phyloP scores from a whole-genome alignment of 1,140 invertebrate genomes.

The Zophobas morio region DNA sequence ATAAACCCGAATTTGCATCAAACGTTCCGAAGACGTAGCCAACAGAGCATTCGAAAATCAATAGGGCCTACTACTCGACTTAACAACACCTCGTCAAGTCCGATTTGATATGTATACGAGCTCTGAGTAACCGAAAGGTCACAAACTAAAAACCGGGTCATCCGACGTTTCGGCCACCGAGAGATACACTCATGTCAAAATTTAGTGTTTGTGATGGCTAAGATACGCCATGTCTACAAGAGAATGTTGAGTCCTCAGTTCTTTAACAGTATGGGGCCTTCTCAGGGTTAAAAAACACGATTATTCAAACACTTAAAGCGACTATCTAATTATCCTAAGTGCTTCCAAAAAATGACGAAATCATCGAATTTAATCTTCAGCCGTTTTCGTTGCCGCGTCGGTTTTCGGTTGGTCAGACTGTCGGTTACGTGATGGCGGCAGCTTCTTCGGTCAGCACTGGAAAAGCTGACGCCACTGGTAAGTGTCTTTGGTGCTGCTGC shows the following conservation, averaged over 20 bases:
- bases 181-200: slow-evolving; percentile 38
- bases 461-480: slow-evolving; percentile 43
- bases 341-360: slow-evolving; percentile 29
- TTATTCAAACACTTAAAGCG: slow-evolving; percentile 51
- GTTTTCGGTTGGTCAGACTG: slow-evolving; percentile 22
- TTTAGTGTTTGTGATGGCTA: slow-evolving; percentile 29
- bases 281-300: slow-evolving; percentile 53
- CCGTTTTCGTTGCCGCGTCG: slow-evolving; percentile 47
- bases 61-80: slow-evolving; percentile 57
- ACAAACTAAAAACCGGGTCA: slow-evolving; percentile 45
- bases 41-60: slow-evolving; percentile 47
- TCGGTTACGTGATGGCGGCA: slow-evolving; percentile 32
- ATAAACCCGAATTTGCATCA: slow-evolving; percentile 43
- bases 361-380: slow-evolving; percentile 42
- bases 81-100: slow-evolving; percentile 47
- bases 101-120: slow-evolving; percentile 33
- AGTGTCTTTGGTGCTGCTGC: slow-evolving; percentile 31
- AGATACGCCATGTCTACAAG: slow-evolving; percentile 47
- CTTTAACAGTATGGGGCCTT: slow-evolving; percentile 54
- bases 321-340: slow-evolving; percentile 42
- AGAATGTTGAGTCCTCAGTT: slow-evolving; percentile 53
- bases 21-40: slow-evolving; percentile 18
- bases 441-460: slow-evolving; percentile 45
- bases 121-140: slow-evolving; percentile 39
- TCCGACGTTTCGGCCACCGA: slow-evolving; percentile 45